These are phyloP conservation scores for Hermaeophaga mercurialis DNA, from an alignment of 2,888 invertebrate species.

Conservation along the genomic window DNA sequence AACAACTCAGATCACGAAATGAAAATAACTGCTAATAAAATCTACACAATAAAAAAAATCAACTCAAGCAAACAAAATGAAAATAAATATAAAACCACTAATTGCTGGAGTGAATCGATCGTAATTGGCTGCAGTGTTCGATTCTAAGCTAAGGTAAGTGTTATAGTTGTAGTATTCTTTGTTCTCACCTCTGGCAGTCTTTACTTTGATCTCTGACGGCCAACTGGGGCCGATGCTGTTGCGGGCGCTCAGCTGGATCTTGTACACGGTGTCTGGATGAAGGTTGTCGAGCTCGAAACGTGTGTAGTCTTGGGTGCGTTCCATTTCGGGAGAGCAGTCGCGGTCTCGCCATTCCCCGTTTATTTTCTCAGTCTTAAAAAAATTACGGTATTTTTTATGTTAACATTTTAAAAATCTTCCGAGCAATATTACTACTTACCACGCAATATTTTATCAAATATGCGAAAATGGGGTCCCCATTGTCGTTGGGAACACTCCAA, in stretches of 20 bases:
- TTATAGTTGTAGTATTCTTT: constrained; percentile 44
- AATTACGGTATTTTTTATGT: neutral
- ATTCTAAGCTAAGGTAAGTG: constrained; percentile 26
- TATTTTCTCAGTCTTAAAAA: constrained; percentile 68
- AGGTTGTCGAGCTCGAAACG: constrained; percentile 72
- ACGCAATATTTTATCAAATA: constrained; percentile 83
- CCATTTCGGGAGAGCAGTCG: constrained; percentile 64
- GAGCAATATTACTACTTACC: constrained; percentile 62
- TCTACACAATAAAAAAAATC: constrained; percentile 34
- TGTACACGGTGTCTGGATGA: constrained; percentile 80
- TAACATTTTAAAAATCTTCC: no score
- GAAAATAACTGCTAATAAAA: no score
- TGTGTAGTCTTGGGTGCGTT: constrained; percentile 67
- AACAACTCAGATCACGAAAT: no score
- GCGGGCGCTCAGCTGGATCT: constrained; percentile 81
- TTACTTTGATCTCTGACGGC: constrained; percentile 78
- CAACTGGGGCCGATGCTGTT: constrained; percentile 84
- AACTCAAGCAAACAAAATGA: constrained; percentile 32
- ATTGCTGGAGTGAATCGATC: no score
- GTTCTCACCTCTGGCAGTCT: constrained; percentile 85
- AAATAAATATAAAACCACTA: constrained; percentile 22
- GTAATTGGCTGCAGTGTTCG: constrained; percentile 16
- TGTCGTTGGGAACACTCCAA: constrained; percentile 86
- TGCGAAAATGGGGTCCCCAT: constrained; percentile 85
- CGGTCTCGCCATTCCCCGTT: constrained; percentile 69